These are phyloP conservation scores for Rachycentron canadum DNA, from an alignment of 2,797 vertebrate genomes.

Conservation along the genomic window DNA sequence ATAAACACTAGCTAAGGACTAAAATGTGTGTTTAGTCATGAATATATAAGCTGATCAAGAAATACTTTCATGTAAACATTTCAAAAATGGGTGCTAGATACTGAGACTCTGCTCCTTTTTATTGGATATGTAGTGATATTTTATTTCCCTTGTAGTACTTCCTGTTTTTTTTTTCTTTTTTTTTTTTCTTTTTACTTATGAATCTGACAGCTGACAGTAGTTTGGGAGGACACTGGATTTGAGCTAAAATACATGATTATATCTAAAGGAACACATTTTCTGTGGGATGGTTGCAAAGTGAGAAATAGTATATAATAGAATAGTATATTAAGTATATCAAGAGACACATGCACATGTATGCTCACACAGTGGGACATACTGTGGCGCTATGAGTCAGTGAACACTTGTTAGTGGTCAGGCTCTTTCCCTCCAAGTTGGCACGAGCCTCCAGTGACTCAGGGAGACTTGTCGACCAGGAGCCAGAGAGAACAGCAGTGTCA, in stretches of 20 bases:
- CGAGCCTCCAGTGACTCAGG: slow-evolving; percentile 81
- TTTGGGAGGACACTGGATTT: slow-evolving; percentile 24
- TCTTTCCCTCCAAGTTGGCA: slow-evolving; percentile 83
- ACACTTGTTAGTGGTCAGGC: slow-evolving; percentile 82
- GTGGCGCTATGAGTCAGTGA: slow-evolving; percentile 84
- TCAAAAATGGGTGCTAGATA: background rate
- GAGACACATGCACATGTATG: slow-evolving; percentile 42
- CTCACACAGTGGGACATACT: slow-evolving; percentile 77
- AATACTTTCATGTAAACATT: no score
- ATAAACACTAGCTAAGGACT: no score
- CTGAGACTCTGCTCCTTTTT: background rate
- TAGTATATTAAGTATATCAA: slow-evolving; percentile 67
- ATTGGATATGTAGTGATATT: background rate
- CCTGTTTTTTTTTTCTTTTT: background rate
- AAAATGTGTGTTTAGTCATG: no score
- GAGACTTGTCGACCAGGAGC: slow-evolving; percentile 81
- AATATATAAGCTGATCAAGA: no score
- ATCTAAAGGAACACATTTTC: slow-evolving; percentile 72
- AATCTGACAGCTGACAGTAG: background rate
- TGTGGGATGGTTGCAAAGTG: slow-evolving; percentile 76
- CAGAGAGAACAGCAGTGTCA: slow-evolving; percentile 82
- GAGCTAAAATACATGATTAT: slow-evolving; percentile 50
- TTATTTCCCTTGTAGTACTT: background rate
- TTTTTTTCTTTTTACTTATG: slow-evolving; percentile 6
- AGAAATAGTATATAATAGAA: slow-evolving; percentile 71